Conservation (phyloP, 2,797 vertebrate species). For the Hoplostethus atlanticus region DNA sequence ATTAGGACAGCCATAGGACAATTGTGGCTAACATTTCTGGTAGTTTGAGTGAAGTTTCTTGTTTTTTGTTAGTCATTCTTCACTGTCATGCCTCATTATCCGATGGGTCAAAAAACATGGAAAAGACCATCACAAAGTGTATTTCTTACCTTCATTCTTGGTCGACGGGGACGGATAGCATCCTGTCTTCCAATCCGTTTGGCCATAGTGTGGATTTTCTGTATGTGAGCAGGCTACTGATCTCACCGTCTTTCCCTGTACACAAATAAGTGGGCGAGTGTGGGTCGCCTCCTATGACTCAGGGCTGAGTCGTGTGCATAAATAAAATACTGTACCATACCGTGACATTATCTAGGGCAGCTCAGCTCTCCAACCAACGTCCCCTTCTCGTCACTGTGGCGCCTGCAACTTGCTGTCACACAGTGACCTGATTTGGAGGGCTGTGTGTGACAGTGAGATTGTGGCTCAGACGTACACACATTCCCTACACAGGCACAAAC, state of each 20-base stretch:
- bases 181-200: slow-evolving; percentile 20
- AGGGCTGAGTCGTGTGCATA: slow-evolving; percentile 29
- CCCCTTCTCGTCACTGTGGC: slow-evolving; percentile 37
- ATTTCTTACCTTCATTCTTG: slow-evolving; percentile 13
- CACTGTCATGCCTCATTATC: not conserved
- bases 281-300: slow-evolving; percentile 30
- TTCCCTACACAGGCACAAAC: not conserved
- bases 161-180: slow-evolving; percentile 22
- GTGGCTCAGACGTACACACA: slow-evolving; percentile 5
- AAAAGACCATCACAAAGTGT: not conserved
- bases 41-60: not conserved
- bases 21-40: not conserved
- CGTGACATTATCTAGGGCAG: slow-evolving; percentile 70
- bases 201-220: slow-evolving; percentile 21
- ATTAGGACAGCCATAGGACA: too few relatives aligned
- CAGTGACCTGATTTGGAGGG: slow-evolving; percentile 66
- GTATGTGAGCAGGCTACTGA: slow-evolving; percentile 36
- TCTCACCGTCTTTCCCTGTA: slow-evolving; percentile 7
- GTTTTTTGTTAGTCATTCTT: slow-evolving; percentile 5
- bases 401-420: slow-evolving; percentile 46
- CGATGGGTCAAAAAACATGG: slow-evolving; percentile 11
- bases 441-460: slow-evolving; percentile 34
- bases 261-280: not conserved
- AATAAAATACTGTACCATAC: slow-evolving; percentile 53
- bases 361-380: slow-evolving; percentile 33